These are phyloP conservation scores for Acrocephalus kingi DNA, from an alignment of 2,113 vertebrate species.

Conservation along the genomic window DNA sequence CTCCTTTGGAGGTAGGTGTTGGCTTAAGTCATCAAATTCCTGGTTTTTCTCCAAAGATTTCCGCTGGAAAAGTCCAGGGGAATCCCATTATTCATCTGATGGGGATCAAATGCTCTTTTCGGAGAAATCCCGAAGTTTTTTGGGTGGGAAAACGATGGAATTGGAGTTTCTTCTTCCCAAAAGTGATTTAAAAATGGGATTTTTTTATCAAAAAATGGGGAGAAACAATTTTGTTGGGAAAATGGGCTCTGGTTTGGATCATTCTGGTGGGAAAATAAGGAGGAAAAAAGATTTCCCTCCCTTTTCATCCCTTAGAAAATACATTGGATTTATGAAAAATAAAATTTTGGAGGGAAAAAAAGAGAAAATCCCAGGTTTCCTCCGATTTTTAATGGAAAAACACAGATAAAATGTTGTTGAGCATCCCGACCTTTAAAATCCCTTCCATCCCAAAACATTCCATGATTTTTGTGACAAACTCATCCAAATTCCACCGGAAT, in stretches of 20 bases:
- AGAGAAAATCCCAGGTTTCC: not conserved
- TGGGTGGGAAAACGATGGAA: not conserved
- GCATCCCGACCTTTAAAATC: not conserved
- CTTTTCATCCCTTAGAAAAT: not conserved
- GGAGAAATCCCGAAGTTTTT: not conserved
- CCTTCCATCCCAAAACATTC: not conserved
- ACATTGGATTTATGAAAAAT: not conserved
- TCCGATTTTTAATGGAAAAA: not conserved
- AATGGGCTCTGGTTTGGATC: not conserved
- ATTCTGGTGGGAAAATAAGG: not conserved
- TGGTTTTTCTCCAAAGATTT: not conserved
- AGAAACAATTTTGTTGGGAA: not conserved
- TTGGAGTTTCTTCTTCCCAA: not conserved
- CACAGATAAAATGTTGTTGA: fast-evolving
- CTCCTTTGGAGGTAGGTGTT: not conserved
- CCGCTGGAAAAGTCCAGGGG: not conserved
- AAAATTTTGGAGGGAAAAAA: not conserved
- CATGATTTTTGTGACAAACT: not conserved
- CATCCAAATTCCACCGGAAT: not conserved
- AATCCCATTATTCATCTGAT: not conserved
- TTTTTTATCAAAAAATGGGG: fast-evolving
- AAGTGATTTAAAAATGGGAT: not conserved
- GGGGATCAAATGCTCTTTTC: fast-evolving
- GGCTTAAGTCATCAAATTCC: not conserved
- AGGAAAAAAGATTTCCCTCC: not conserved